A percentile compares a stretch with the other conserved stretches of the same genome.
Evolutionary conservation across 2,888 invertebrate species (phyloP).

Genomic region (Halictus quadricinctus): DNA sequence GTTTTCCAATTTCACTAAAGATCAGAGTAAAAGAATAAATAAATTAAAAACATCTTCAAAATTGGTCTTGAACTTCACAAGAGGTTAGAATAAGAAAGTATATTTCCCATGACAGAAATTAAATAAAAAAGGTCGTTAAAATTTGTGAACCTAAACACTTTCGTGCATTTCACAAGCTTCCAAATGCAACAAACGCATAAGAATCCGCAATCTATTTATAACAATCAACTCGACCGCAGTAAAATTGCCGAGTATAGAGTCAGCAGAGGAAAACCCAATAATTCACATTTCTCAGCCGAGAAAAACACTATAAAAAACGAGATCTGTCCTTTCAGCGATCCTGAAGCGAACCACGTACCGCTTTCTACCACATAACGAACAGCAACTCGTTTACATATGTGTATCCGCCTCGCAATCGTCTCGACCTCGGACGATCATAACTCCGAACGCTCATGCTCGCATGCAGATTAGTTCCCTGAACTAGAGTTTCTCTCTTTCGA

Average conservation of each 20-base stretch:
- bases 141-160: too few relatives aligned
- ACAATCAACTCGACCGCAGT: not conserved
- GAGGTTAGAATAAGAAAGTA: too few relatives aligned
- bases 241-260: not conserved
- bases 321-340: not conserved
- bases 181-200: not conserved
- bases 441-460: not conserved
- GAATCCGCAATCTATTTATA: not conserved
- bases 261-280: not conserved
- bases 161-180: too few relatives aligned
- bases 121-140: too few relatives aligned
- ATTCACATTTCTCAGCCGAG: not conserved
- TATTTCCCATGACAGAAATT: too few relatives aligned
- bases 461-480: conserved; percentile 6
- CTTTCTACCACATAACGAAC: conserved; percentile 38
- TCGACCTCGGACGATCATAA: conserved; percentile 7
- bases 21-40: too few relatives aligned
- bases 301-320: conserved; percentile 5
- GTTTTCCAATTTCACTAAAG: too few relatives aligned
- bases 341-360: not conserved
- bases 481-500: conserved; percentile 6
- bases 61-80: too few relatives aligned
- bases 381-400: conserved; percentile 20
- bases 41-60: too few relatives aligned
- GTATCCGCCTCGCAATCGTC: not conserved